Evolutionary conservation across 2,797 vertebrate species (phyloP).

Genomic region (Coccyzus lansbergi): DNA sequence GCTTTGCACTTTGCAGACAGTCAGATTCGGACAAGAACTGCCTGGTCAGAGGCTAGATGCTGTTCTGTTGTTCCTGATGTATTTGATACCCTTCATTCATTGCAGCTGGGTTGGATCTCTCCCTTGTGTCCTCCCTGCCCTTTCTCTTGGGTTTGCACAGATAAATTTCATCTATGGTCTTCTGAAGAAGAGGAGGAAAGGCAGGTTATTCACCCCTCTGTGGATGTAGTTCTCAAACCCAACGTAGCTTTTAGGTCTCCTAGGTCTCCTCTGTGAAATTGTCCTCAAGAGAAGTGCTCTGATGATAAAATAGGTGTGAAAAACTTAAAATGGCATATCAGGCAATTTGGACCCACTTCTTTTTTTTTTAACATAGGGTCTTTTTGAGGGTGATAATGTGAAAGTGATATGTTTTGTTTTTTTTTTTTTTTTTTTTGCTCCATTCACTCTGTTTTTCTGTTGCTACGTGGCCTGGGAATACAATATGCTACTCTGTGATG

Average conservation of each 20-base stretch:
- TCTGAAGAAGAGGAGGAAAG: not conserved
- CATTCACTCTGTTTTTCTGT: not conserved
- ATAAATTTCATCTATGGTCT: not conserved
- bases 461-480: not conserved
- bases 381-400: constrained; percentile 21
- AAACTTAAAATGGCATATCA: not conserved
- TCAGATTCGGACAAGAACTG: not conserved
- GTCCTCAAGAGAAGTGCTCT: not conserved
- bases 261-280: not conserved
- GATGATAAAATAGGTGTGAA: not conserved
- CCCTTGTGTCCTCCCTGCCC: not conserved
- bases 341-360: not conserved
- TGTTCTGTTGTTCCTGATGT: not conserved
- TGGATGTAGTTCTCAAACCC: not conserved
- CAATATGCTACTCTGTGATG: constrained; percentile 33
- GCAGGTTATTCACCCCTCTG: accelerated
- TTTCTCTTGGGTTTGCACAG: not conserved
- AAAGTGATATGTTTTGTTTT: not conserved
- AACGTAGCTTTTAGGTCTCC: not conserved
- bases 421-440: constrained; percentile 49
- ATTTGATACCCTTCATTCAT: not conserved
- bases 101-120: not conserved
- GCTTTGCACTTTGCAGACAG: not conserved
- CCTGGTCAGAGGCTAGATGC: not conserved
- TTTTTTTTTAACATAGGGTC: not conserved